Evolutionary conservation across 2,888 invertebrate genomes (phyloP).

Genomic region (Pegoplata infirma): DNA sequence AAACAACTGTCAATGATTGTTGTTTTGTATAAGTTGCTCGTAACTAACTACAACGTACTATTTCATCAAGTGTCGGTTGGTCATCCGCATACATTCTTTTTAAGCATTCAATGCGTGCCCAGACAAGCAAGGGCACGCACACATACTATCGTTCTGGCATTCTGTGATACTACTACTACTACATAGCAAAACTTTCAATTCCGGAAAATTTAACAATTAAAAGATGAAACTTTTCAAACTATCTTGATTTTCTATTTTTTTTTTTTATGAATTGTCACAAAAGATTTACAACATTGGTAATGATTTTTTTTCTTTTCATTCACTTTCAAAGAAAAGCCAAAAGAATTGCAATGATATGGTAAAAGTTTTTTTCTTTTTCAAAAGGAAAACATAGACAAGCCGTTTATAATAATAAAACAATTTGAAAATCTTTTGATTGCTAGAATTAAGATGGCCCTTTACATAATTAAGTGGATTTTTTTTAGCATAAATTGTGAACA

Average conservation of each 20-base stretch:
- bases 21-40: neutral
- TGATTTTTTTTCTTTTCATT: conserved; percentile 37
- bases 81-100: conserved; percentile 54
- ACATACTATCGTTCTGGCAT: conserved; percentile 2
- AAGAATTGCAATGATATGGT: conserved; percentile 36
- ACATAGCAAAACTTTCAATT: conserved; percentile 34
- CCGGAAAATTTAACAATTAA: conserved; percentile 55
- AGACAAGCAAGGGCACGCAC: conserved; percentile 18
- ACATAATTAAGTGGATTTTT: conserved; percentile 49
- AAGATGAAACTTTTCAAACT: conserved; percentile 50
- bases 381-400: conserved; percentile 28
- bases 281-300: conserved; percentile 50
- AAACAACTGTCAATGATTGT: conserved; percentile 33
- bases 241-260: conserved; percentile 30
- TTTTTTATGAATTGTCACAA: conserved; percentile 43
- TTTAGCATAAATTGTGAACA: conserved; percentile 28
- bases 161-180: too few species aligned
- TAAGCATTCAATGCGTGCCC: conserved; percentile 41
- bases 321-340: conserved; percentile 30
- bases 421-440: conserved; percentile 48
- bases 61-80: conserved; percentile 54
- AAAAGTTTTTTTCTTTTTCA: conserved; percentile 26
- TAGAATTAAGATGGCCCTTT: conserved; percentile 37
- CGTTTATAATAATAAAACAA: conserved; percentile 48
- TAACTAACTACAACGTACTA: conserved; percentile 3